A percentile compares a stretch with the other conserved stretches of the same genome.
phyloP scores from a whole-genome alignment of 2,888 invertebrate species.

The Linyphia triangularis region DNA sequence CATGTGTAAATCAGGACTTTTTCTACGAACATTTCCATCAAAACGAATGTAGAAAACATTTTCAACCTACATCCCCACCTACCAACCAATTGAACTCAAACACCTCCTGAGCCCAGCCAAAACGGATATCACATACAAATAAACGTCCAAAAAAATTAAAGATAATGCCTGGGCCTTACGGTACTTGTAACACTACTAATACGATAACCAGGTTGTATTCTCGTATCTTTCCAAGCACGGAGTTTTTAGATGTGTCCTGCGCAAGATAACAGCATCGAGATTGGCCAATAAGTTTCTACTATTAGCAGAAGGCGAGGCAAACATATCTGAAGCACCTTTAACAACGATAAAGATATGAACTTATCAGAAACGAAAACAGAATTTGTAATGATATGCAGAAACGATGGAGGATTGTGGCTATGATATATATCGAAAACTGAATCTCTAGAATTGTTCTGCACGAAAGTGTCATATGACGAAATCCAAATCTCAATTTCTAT shows the following conservation, averaged over 20 bases:
- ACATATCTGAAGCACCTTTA: slow-evolving; percentile 30
- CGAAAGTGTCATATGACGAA: no score
- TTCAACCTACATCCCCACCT: no score
- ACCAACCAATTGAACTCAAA: no score
- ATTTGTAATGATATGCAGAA: neutral
- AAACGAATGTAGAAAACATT: no score
- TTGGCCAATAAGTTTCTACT: slow-evolving; percentile 2
- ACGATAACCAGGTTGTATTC: neutral
- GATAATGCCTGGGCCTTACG: no score
- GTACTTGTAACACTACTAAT: neutral
- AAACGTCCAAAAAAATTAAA: neutral
- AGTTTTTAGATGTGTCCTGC: neutral
- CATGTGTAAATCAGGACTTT: no score
- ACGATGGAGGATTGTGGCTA: no score
- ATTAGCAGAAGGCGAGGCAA: slow-evolving; percentile 23
- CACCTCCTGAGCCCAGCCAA: no score
- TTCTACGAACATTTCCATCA: no score
- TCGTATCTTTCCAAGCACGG: neutral
- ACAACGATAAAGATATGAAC: neutral
- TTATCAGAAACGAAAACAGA: slow-evolving; percentile 4
- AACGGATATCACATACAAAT: neutral
- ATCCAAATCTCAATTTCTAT: no score
- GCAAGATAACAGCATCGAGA: neutral
- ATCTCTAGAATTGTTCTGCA: no score
- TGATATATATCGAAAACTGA: no score